Evolutionary conservation across 2,888 invertebrate species (phyloP), one percentile per base, ranked within the genome.

Genomic region (Hecatera dysodea): DNA sequence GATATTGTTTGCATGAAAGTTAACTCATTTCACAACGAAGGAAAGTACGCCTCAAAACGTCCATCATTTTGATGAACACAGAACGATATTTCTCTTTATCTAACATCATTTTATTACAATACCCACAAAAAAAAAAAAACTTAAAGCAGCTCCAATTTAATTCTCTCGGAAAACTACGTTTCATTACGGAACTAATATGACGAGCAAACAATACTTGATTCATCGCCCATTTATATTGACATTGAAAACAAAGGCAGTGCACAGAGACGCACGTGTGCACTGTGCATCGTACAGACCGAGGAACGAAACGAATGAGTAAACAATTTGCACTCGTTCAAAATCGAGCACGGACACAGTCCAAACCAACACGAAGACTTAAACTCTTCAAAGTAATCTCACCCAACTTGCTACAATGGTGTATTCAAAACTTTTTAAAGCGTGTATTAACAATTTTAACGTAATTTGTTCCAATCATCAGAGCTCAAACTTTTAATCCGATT

Each of bases 241-340:
- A 78, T 83, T 73, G 80, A 74, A 74, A 74, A 78, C 83, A 83
- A 82, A 82, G 78, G 77, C 78, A 83, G 73, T 75, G 78, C 71
- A 73, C 82, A 71, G 46, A 44, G 73, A 53, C 55, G 68, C 81
- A 77, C 74, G 68, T 75, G 81, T 74, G 76, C 66, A 67, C 66
- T 44, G 66, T 53, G 55, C 68, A 15, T 27, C 57, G 33, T 24
- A 46, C 55, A n/a, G 39, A 57, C 56, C n/a, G 24, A 59, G 29
- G 56, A 62, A 63, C 59, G n/a, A 62, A 56, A 57, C n/a, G 65
- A 62, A 75, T 75, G 71, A 82, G 64, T 81, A 72, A 81, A 82
- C 80, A 81, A 75, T 82, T 78, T 61, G 22, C 67, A 75, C 63
- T 73, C 57, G 52, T 55, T 56, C 55, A 56, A 52, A 72, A 72